Evolutionary conservation across 2,797 vertebrate species (phyloP).

Genomic region (Percopsis omiscomaycus): DNA sequence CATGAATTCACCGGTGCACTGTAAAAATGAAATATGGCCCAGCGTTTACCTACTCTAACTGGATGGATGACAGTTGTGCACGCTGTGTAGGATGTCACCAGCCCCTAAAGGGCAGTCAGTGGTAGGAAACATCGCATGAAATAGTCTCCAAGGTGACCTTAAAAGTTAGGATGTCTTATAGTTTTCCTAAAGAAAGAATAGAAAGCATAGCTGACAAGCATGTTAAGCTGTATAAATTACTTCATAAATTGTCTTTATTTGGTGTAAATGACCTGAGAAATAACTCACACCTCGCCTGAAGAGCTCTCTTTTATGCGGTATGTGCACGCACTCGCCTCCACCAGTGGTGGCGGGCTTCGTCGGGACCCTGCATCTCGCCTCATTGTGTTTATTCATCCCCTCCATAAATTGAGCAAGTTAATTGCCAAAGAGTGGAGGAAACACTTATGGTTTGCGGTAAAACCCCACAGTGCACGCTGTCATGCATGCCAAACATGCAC

Average conservation of each 20-base stretch:
- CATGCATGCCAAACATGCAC: conserved; percentile 56
- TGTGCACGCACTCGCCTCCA: conserved; percentile 47
- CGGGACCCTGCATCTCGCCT: conserved; percentile 52
- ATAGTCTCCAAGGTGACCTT: conserved; percentile 32
- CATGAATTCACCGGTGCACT: conserved; percentile 21
- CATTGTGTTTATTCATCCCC: conserved; percentile 67
- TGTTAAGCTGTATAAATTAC: conserved; percentile 54
- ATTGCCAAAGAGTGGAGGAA: conserved; percentile 63
- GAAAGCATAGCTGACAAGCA: conserved; percentile 12
- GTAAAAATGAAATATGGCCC: conserved; percentile 29
- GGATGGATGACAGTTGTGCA: conserved; percentile 25
- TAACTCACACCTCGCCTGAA: conserved; percentile 30
- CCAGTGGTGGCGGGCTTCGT: conserved; percentile 56
- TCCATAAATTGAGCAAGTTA: conserved; percentile 63
- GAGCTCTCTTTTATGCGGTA: conserved; percentile 35
- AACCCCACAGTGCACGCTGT: conserved; percentile 31
- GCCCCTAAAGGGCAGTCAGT: conserved; percentile 19
- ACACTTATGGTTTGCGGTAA: conserved; percentile 59
- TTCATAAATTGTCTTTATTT: conserved; percentile 58
- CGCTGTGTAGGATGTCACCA: conserved; percentile 18
- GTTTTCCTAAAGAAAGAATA: not conserved
- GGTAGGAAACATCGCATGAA: conserved; percentile 5
- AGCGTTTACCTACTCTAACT: conserved; percentile 14
- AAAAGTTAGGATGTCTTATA: conserved; percentile 4
- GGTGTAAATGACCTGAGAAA: conserved; percentile 52